Conservation (phyloP, 2,113 vertebrate species). For the Sinocyclocheilus anshuiensis region DNA sequence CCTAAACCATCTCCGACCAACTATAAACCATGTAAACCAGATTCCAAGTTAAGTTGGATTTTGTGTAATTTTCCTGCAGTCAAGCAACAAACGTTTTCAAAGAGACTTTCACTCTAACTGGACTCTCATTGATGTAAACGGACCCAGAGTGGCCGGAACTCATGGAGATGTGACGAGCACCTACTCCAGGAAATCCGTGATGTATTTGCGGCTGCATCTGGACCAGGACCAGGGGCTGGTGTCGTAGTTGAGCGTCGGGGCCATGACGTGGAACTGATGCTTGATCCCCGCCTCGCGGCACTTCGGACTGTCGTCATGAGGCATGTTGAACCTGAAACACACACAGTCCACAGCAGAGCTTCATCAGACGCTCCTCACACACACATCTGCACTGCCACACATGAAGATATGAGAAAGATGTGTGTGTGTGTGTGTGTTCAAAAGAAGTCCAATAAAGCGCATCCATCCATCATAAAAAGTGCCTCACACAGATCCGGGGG, state of each 20-base stretch:
- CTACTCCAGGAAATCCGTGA: conserved; percentile 97
- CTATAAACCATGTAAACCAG: neutral
- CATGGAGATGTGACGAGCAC: conserved; percentile 62
- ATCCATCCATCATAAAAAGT: too few species aligned
- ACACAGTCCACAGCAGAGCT: conserved; percentile 1
- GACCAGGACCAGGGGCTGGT: conserved; percentile 98
- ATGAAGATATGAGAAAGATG: neutral
- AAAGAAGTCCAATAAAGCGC: too few species aligned
- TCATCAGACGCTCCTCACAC: neutral
- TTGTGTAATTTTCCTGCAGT: too few species aligned
- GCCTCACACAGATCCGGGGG: too few species aligned
- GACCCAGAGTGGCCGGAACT: neutral
- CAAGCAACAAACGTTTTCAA: too few species aligned
- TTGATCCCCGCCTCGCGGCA: conserved; percentile 91
- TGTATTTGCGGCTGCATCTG: conserved; percentile 96
- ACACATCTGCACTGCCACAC: neutral
- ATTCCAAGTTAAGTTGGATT: neutral
- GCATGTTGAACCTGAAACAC: conserved; percentile 89
- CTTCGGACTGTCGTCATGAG: conserved; percentile 94
- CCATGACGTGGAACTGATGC: conserved; percentile 94
- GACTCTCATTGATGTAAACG: neutral
- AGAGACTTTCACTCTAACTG: too few species aligned
- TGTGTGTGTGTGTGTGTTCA: too few species aligned
- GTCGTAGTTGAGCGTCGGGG: conserved; percentile 93
- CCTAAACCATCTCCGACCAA: neutral